Percentiles rank a stretch among this genome's conserved stretches.
Evolutionary conservation across 30 jellyfish, hydroid and myxozoan species (phyloP).

Genomic region (Sanderia malayensis): DNA sequence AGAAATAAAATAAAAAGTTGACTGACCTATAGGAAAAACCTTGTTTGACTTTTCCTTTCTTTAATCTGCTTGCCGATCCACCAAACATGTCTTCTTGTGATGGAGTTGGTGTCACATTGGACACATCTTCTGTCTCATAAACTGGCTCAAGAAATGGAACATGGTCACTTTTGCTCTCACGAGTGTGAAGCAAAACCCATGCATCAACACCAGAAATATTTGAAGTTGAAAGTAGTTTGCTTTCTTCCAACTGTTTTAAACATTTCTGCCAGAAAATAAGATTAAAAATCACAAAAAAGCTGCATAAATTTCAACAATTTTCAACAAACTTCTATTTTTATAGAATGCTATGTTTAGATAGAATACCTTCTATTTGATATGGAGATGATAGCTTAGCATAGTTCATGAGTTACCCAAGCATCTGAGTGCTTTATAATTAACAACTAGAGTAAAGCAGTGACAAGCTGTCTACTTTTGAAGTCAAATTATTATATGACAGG

Average conservation of each 20-base stretch:
- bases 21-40: constrained; percentile 52
- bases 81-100: constrained; percentile 67
- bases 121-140: constrained; percentile 36
- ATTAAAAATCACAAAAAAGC: too few relatives aligned
- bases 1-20: too few relatives aligned
- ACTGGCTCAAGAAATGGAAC: constrained; percentile 40
- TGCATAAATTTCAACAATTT: too few relatives aligned
- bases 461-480: too few relatives aligned
- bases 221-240: neutral
- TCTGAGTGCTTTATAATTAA: too few relatives aligned
- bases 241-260: constrained; percentile 30
- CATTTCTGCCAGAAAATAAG: constrained; percentile 39
- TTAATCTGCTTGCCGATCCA: constrained; percentile 56
- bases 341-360: too few relatives aligned
- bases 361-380: too few relatives aligned
- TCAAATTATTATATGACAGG: too few relatives aligned
- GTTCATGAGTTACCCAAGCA: too few relatives aligned
- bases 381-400: too few relatives aligned
- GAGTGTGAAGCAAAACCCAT: constrained; percentile 28
- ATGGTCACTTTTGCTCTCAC: constrained; percentile 24
- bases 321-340: too few relatives aligned
- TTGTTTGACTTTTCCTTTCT: constrained; percentile 34
- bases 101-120: constrained; percentile 39
- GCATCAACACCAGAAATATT: constrained; percentile 8
- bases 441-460: too few relatives aligned